phyloP scores from a whole-genome alignment of 2,888 invertebrate genomes.

The Dryococelus australis region DNA sequence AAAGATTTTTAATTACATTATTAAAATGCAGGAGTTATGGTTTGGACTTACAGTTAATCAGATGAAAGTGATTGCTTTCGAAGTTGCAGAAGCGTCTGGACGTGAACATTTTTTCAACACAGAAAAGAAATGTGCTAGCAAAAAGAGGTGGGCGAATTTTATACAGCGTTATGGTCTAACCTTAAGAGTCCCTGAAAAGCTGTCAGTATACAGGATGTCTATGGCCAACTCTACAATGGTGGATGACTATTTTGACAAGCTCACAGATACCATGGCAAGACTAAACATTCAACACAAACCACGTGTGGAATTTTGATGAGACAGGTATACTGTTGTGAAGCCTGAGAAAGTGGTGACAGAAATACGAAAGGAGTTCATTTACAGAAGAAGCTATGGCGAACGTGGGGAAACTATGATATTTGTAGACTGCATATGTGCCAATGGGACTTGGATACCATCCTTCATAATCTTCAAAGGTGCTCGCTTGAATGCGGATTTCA shows the following conservation, averaged over 20 bases:
- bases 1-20: neutral
- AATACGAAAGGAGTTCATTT: slow-evolving; percentile 27
- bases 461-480: slow-evolving; percentile 34
- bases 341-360: slow-evolving; percentile 29
- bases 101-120: neutral
- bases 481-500: slow-evolving; percentile 43
- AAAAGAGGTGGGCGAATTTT: slow-evolving; percentile 23
- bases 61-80: neutral
- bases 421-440: slow-evolving; percentile 31
- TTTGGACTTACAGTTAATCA: slow-evolving; percentile 20
- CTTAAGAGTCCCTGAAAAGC: neutral
- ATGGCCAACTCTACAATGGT: slow-evolving; percentile 6
- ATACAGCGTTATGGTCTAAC: slow-evolving; percentile 26
- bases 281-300: slow-evolving; percentile 19
- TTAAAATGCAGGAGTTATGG: slow-evolving; percentile 20
- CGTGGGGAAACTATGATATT: slow-evolving; percentile 34
- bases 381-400: slow-evolving; percentile 29
- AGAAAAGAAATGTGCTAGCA: neutral
- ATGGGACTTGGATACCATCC: slow-evolving; percentile 29
- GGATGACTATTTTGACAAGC: neutral
- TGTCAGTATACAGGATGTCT: slow-evolving; percentile 20
- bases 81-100: slow-evolving; percentile 12
- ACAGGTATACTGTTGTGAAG: slow-evolving; percentile 25
- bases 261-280: neutral
- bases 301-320: slow-evolving; percentile 30